Percentiles rank a stretch among this genome's conserved stretches.
Conservation (phyloP, 2,888 invertebrate genomes). For the Beris chalybata region DNA sequence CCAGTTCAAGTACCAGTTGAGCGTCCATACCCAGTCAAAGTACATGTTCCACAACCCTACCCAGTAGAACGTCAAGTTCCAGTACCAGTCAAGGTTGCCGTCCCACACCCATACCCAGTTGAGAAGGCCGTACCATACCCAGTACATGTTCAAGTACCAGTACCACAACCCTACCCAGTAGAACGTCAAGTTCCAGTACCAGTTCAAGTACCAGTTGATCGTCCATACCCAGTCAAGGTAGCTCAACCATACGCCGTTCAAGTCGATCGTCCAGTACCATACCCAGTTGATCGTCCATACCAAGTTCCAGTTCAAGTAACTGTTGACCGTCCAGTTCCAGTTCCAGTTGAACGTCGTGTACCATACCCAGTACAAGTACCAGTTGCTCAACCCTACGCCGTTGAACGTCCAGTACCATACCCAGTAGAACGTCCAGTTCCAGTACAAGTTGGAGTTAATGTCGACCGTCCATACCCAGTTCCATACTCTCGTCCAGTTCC, state of each 20-base stretch:
- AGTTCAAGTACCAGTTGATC: slow-evolving; percentile 63
- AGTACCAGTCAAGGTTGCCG: slow-evolving; percentile 58
- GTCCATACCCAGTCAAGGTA: slow-evolving; percentile 69
- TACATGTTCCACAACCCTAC: slow-evolving; percentile 76
- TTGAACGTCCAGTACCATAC: slow-evolving; percentile 26
- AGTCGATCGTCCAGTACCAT: slow-evolving; percentile 59
- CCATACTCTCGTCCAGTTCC: slow-evolving; percentile 40
- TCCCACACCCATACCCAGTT: slow-evolving; percentile 59
- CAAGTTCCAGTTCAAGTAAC: slow-evolving; percentile 66
- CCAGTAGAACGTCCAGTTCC: slow-evolving; percentile 35
- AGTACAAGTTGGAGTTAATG: slow-evolving; percentile 40
- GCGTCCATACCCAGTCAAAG: slow-evolving; percentile 78
- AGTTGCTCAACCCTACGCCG: slow-evolving; percentile 33
- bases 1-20: slow-evolving; percentile 73
- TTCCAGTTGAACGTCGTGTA: slow-evolving; percentile 56
- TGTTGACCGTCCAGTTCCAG: slow-evolving; percentile 62
- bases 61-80: slow-evolving; percentile 78
- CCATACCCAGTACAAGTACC: slow-evolving; percentile 27
- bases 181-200: slow-evolving; percentile 61
- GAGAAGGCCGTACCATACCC: slow-evolving; percentile 65
- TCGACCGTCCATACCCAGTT: slow-evolving; percentile 35
- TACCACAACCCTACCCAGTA: slow-evolving; percentile 64
- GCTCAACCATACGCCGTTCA: slow-evolving; percentile 66
- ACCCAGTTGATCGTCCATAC: slow-evolving; percentile 64
- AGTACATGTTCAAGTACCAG: slow-evolving; percentile 64